Conservation (phyloP, 2,888 invertebrate genomes). For the Tachystola acroxantha region DNA sequence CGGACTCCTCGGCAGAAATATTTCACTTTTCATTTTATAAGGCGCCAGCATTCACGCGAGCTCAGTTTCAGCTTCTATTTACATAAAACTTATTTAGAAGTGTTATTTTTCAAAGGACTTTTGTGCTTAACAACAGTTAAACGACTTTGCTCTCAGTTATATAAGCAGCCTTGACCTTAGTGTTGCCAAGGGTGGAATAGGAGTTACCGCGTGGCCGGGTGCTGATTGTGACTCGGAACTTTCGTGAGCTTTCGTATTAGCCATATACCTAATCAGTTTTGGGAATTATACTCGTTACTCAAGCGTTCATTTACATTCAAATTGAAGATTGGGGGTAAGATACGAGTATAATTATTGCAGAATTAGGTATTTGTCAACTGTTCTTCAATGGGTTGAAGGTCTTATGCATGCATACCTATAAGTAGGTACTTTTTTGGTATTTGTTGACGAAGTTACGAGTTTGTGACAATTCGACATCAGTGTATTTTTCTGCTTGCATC, state of each 20-base stretch:
- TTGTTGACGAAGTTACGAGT: no score
- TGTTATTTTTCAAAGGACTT: conserved; percentile 13
- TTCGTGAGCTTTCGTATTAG: conserved; percentile 19
- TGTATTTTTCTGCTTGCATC: no score
- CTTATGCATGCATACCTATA: no score
- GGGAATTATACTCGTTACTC: conserved; percentile 13
- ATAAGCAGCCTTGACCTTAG: conserved; percentile 19
- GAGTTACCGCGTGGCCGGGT: conserved; percentile 17
- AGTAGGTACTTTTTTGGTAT: no score
- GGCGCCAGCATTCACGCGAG: conserved; percentile 6
- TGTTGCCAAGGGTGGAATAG: conserved; percentile 8
- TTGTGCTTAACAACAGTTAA: conserved; percentile 10
- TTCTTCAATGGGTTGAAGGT: no score
- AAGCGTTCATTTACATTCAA: conserved; percentile 11
- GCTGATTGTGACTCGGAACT: conserved; percentile 20
- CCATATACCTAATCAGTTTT: conserved; percentile 18
- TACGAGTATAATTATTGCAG: background rate
- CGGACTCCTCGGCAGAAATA: background rate
- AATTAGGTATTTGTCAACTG: no score
- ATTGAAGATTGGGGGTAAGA: conserved; percentile 5
- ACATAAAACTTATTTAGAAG: conserved; percentile 12
- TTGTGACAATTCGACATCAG: no score
- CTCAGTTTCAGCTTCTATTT: conserved; percentile 7
- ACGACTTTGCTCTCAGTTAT: conserved; percentile 5
- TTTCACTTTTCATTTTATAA: background rate